Evolutionary conservation across 2,113 vertebrate species (phyloP).

Genomic region (Orycteropus afer): DNA sequence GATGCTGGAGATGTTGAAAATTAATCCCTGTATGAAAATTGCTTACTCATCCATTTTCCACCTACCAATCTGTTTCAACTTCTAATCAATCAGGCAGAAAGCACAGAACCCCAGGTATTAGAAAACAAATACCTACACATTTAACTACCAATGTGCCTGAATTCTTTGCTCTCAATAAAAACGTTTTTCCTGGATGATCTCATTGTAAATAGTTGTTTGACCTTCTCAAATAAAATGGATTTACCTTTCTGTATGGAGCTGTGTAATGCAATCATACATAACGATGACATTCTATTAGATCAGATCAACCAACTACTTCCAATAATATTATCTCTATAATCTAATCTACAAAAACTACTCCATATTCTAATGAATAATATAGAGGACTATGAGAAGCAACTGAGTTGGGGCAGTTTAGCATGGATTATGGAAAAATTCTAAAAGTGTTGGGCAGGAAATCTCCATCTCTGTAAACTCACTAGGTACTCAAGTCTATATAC

Average conservation of each 20-base stretch:
- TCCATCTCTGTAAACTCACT: conserved; percentile 12
- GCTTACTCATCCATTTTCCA: conserved; percentile 59
- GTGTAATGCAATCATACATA: conserved; percentile 2
- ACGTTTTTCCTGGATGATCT: conserved; percentile 3
- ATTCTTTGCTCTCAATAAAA: conserved; percentile 58
- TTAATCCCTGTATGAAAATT: conserved; percentile 53
- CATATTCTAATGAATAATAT: not conserved
- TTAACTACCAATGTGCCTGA: not conserved
- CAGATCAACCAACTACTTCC: conserved; percentile 24
- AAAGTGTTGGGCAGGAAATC: conserved; percentile 44
- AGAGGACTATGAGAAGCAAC: not conserved
- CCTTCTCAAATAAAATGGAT: conserved; percentile 48
- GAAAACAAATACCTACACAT: conserved; percentile 60
- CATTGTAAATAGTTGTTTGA: conserved; percentile 47
- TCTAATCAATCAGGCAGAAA: conserved; percentile 58
- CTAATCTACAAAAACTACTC: conserved; percentile 21
- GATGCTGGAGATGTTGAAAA: conserved; percentile 63
- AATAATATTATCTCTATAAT: conserved; percentile 44
- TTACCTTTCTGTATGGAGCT: conserved; percentile 18
- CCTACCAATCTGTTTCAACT: conserved; percentile 36
- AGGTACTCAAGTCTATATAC: not conserved
- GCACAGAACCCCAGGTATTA: not conserved
- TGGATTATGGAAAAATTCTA: not conserved
- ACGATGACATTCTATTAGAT: not conserved
- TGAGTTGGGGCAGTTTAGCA: not conserved